Conservation (phyloP, 2,797 vertebrate species). For the Nyctibius grandis region DNA sequence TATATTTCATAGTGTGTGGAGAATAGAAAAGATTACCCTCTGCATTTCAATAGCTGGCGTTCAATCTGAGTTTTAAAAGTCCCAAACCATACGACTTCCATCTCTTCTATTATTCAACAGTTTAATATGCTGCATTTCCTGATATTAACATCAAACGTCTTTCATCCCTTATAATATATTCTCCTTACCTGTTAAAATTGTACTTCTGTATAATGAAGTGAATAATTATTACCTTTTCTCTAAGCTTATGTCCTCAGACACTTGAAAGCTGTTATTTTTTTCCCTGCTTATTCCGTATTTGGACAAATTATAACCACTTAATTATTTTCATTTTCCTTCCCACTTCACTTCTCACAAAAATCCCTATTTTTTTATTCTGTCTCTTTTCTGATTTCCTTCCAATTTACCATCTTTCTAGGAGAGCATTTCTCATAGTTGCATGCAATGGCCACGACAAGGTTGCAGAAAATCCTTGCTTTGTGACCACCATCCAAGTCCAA, state of each 20-base stretch:
- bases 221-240: background rate
- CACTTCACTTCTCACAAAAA: background rate
- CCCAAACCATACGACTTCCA: background rate
- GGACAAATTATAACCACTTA: background rate
- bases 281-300: background rate
- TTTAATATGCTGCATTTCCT: background rate
- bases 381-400: background rate
- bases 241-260: background rate
- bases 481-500: background rate
- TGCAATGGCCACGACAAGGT: background rate
- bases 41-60: background rate
- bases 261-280: background rate
- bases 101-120: constrained; percentile 4
- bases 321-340: background rate
- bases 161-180: background rate
- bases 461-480: background rate
- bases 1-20: background rate
- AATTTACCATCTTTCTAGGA: background rate
- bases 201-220: background rate
- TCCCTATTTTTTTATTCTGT: background rate
- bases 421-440: background rate
- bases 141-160: constrained; percentile 12
- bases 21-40: background rate
- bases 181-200: background rate
- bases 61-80: background rate